Conservation (phyloP, 2,888 invertebrate species). For the Drosophila koepferae region DNA sequence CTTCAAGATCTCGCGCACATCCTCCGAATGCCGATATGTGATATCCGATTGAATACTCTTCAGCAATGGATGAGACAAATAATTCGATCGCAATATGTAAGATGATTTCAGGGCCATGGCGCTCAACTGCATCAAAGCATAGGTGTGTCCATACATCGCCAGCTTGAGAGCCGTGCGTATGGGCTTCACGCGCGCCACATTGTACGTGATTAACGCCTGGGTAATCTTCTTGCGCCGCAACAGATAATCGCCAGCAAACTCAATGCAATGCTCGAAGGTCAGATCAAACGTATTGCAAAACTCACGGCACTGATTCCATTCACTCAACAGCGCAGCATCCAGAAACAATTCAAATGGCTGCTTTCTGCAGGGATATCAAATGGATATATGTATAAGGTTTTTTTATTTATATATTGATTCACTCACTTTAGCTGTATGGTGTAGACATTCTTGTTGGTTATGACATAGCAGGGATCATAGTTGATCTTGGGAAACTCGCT, state of each 20-base stretch:
- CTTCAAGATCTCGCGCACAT: conserved; percentile 79
- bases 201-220: conserved; percentile 92
- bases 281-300: conserved; percentile 85
- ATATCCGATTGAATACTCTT: conserved; percentile 79
- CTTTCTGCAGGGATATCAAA: conserved; percentile 63
- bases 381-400: background rate
- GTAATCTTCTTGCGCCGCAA: conserved; percentile 90
- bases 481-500: conserved; percentile 84
- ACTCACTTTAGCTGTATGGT: conserved; percentile 83
- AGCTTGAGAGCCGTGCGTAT: conserved; percentile 85
- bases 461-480: conserved; percentile 85
- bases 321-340: conserved; percentile 82
- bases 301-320: conserved; percentile 84
- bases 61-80: conserved; percentile 78
- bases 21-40: conserved; percentile 83
- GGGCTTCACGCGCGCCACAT: conserved; percentile 88
- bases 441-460: conserved; percentile 85
- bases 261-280: conserved; percentile 86
- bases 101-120: conserved; percentile 85
- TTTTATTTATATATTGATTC: background rate
- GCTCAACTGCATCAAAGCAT: conserved; percentile 84
- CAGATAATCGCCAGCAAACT: conserved; percentile 93
- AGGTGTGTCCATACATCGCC: conserved; percentile 85
- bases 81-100: conserved; percentile 82
- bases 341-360: conserved; percentile 84